phyloP scores from a whole-genome alignment of 2,888 invertebrate species.

The Cerastis rubricosa region DNA sequence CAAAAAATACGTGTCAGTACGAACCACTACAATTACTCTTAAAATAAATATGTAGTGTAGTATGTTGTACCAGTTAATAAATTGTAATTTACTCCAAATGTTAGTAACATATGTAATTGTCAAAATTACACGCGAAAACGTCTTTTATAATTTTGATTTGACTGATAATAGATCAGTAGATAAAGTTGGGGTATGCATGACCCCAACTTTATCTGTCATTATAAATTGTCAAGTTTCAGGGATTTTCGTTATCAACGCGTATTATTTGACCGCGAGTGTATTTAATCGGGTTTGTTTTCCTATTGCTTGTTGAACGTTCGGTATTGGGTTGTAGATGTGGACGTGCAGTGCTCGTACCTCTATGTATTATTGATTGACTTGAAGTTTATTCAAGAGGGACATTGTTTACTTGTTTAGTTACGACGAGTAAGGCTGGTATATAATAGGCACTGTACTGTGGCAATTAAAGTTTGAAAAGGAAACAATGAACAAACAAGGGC shows the following conservation, averaged over 20 bases:
- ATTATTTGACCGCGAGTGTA: not conserved
- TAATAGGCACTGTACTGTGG: not conserved
- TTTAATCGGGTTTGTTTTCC: not conserved
- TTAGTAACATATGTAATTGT: no score
- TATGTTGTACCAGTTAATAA: not conserved
- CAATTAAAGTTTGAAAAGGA: not conserved
- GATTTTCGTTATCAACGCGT: not conserved
- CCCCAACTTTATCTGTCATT: no score
- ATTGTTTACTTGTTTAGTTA: no score
- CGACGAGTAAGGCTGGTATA: no score
- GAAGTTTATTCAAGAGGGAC: not conserved
- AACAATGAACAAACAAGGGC: not conserved
- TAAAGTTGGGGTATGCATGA: no score
- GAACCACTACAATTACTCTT: not conserved
- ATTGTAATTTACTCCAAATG: no score
- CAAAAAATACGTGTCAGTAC: not conserved
- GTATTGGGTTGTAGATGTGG: not conserved
- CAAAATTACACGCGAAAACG: no score
- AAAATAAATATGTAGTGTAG: no score
- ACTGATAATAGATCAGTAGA: no score
- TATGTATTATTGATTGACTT: not conserved
- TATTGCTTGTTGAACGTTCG: not conserved
- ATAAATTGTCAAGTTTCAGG: not conserved
- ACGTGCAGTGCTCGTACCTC: no score
- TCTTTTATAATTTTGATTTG: no score